Base-by-base conservation (phyloP, 2,113 vertebrate species). In the Zosterops lateralis region DNA sequence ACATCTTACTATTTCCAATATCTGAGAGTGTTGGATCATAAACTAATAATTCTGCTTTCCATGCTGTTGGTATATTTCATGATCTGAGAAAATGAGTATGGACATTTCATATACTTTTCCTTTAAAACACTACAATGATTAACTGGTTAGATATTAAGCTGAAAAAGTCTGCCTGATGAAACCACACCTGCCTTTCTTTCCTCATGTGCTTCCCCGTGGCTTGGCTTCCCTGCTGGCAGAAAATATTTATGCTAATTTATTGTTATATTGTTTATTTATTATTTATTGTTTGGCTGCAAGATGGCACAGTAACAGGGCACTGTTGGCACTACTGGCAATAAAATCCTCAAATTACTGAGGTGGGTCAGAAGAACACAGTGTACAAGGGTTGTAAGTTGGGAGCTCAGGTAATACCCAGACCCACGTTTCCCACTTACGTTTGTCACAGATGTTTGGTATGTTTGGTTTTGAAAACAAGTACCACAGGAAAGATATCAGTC, bases 191-290 rank as follows among this genome's bases (percentile, higher is more conserved):
- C 6, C 45, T 85, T 50, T 42, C 53, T 76, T 81, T 87, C n/a
- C 57, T 79, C 60, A 10, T 10, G 20, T 21, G 72, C 66, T 51
- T 84, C 75, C 32, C 64, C 75, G 25, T 22, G 28, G 68, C 48
- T 78, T 89, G 87, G 74, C 47, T 81, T 57, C 82, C 18, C 40
- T 62, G 73, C 81, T 92, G 93, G 73, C 88, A 84, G 85, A 66
- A 96, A 93, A 8, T n/a, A 67, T 65, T 94, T 79, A 68, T 90
- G 88, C 80, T 87, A 38, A 75, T 67, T 95, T 90, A 93, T 91
- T 76, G 65, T 38, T 38, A 38, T 38, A 38, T 38, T 38, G 38
- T 38, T 38, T 38, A 38, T 12, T 38, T 38, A 38, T 38, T 38
- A 93, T 87, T 38, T 22, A 51, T 51, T 15, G 20, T 61, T 95